These are phyloP conservation scores for Parasteatoda tepidariorum DNA, from an alignment of 1,140 invertebrate genomes.

Conservation along the genomic window DNA sequence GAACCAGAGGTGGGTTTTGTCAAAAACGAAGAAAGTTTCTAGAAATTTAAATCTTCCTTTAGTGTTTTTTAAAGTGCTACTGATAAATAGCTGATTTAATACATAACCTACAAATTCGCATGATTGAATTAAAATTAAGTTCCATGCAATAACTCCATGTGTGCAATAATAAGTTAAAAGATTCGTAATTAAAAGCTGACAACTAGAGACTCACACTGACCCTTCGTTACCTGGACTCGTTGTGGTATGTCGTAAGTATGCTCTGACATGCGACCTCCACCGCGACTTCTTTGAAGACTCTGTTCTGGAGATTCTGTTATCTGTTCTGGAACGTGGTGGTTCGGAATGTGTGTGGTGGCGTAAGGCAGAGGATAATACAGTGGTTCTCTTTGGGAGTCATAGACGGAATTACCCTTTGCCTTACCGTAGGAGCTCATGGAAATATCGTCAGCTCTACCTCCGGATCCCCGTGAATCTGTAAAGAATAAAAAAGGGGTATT, in stretches of 20 bases:
- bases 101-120: too few relatives aligned
- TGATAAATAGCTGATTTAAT: too few relatives aligned
- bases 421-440: constrained; percentile 63
- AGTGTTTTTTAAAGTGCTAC: too few relatives aligned
- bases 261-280: constrained; percentile 20
- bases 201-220: constrained; percentile 55
- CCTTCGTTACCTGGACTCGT: constrained; percentile 60
- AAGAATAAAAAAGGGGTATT: background rate
- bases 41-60: too few relatives aligned
- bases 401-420: constrained; percentile 61
- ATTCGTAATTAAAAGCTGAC: constrained; percentile 3
- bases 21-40: too few relatives aligned
- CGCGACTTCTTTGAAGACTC: constrained; percentile 33
- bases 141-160: too few relatives aligned
- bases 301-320: constrained; percentile 11
- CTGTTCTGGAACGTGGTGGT: constrained; percentile 5
- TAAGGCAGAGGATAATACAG: constrained; percentile 63
- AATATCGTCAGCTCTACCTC: constrained; percentile 61
- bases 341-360: constrained; percentile 62
- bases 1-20: too few relatives aligned
- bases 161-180: too few relatives aligned
- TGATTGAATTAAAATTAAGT: too few relatives aligned
- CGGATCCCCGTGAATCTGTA: constrained; percentile 59
- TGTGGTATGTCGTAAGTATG: constrained; percentile 61
- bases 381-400: constrained; percentile 59